Conservation (phyloP, 2,797 vertebrate genomes). For the Notolepis coatsorum region DNA sequence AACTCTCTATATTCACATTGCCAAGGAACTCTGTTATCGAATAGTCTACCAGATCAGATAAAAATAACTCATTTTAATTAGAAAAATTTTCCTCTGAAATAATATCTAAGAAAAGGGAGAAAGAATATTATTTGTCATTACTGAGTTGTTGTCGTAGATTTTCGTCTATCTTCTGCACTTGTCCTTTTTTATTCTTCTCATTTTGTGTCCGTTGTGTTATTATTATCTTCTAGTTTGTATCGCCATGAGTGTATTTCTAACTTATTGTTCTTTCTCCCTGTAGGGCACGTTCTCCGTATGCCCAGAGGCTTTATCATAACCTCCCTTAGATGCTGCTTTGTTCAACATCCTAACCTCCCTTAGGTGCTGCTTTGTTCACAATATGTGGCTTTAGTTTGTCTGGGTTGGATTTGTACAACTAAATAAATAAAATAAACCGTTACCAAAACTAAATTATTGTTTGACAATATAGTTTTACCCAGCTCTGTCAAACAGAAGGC, state of each 20-base stretch:
- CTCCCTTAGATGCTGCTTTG: constrained; percentile 24
- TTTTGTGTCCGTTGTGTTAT: background rate
- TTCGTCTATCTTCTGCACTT: too few species aligned
- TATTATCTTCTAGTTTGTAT: background rate
- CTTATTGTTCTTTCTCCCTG: background rate
- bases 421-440: constrained; percentile 17
- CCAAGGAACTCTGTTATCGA: too few species aligned
- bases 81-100: too few species aligned
- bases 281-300: constrained; percentile 13
- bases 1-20: too few species aligned
- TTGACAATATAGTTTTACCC: constrained; percentile 35
- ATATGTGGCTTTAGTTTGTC: constrained; percentile 17
- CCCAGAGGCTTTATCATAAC: constrained; percentile 33
- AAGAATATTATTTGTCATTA: too few species aligned
- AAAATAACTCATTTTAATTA: too few species aligned
- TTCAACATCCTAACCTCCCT: constrained; percentile 25
- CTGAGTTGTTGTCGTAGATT: too few species aligned
- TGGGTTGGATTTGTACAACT: constrained; percentile 12
- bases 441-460: constrained; percentile 9
- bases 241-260: background rate
- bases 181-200: too few species aligned
- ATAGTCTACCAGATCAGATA: too few species aligned
- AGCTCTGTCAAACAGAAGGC: constrained; percentile 11
- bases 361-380: constrained; percentile 25
- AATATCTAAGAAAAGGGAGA: background rate